Evolutionary conservation across 2,113 vertebrate genomes (phyloP).

Genomic region (Chinchilla lanigera): DNA sequence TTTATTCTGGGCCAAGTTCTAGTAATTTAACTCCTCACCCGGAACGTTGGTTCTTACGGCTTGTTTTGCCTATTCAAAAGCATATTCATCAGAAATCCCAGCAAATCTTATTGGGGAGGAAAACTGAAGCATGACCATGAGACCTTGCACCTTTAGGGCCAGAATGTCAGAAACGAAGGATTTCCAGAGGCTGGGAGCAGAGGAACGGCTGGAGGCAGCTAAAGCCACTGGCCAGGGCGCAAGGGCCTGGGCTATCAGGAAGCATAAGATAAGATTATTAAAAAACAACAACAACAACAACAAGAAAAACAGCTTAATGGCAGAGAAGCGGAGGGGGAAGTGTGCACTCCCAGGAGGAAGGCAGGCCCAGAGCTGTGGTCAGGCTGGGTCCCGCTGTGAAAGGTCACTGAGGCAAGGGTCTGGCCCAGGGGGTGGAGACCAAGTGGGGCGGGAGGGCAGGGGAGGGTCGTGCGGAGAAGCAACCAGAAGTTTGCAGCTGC

Average conservation of each 20-base stretch:
- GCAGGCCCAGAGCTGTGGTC: not conserved
- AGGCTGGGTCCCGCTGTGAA: not conserved
- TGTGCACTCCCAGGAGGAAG: not conserved
- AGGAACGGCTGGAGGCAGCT: not conserved
- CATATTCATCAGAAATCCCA: not conserved
- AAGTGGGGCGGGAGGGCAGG: no score
- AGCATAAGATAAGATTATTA: not conserved
- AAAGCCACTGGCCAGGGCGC: not conserved
- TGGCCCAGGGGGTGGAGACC: no score
- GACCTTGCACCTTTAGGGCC: not conserved
- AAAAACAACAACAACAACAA: not conserved
- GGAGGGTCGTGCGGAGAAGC: not conserved
- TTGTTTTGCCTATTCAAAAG: slow-evolving; percentile 29
- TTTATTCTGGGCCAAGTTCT: not conserved
- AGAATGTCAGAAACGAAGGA: not conserved
- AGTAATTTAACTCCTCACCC: not conserved
- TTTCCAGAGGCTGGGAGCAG: not conserved
- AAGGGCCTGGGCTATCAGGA: not conserved
- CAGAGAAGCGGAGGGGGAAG: not conserved
- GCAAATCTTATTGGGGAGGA: not conserved
- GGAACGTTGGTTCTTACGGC: not conserved
- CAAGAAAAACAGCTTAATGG: not conserved
- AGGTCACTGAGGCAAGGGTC: not conserved
- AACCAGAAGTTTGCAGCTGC: not conserved
- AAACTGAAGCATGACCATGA: not conserved